Evolutionary conservation across 2,888 invertebrate genomes (phyloP).

Genomic region (Brachypterus glaber): DNA sequence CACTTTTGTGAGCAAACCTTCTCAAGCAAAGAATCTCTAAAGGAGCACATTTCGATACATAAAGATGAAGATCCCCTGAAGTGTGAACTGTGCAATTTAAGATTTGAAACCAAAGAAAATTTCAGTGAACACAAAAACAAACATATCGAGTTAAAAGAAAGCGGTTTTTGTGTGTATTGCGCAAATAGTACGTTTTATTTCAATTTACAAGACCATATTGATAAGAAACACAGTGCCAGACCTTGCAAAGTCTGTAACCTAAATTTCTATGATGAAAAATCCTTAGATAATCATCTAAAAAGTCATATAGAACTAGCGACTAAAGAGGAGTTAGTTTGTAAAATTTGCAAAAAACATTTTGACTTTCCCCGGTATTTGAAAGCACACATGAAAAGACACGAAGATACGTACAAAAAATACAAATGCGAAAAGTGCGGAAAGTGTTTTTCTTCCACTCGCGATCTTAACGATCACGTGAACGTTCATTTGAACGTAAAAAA

Average conservation of each 20-base stretch:
- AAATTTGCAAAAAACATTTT: conserved; percentile 19
- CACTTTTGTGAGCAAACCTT: conserved; percentile 20
- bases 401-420: conserved; percentile 22
- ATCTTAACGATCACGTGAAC: conserved; percentile 20
- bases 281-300: conserved; percentile 21
- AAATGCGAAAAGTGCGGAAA: conserved; percentile 21
- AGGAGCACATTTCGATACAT: conserved; percentile 20
- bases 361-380: conserved; percentile 21
- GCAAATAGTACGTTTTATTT: conserved; percentile 23
- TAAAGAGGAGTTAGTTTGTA: conserved; percentile 17
- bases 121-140: conserved; percentile 17
- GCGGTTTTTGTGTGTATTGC: conserved; percentile 21
- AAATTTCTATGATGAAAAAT: conserved; percentile 22
- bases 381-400: conserved; percentile 21
- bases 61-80: conserved; percentile 18
- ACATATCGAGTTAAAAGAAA: conserved; percentile 18
- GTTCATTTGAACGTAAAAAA: conserved; percentile 21
- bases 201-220: conserved; percentile 20
- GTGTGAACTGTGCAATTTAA: conserved; percentile 19
- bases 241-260: conserved; percentile 20
- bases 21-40: conserved; percentile 20
- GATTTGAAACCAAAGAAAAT: conserved; percentile 11
- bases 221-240: conserved; percentile 19
- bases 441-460: conserved; percentile 20
- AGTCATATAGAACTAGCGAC: conserved; percentile 16